Base-by-base conservation (phyloP, 2,888 invertebrate species). In the Pomacea canaliculata region DNA sequence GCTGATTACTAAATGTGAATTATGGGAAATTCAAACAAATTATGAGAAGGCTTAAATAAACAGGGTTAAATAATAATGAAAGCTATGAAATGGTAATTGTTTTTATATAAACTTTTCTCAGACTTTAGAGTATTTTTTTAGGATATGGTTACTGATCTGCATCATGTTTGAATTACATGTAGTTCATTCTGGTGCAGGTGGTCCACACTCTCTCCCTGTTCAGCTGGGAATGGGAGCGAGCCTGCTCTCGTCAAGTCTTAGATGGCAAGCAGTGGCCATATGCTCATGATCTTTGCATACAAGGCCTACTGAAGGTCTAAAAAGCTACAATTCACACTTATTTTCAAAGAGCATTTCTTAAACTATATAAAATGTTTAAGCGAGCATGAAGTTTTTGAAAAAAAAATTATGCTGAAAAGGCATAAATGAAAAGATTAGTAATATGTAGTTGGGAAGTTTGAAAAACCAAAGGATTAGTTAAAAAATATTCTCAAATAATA, bases 191-290 rank as follows among this genome's bases (percentile, higher is more conserved):
- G 49, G 76, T 79, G 0, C 79, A 88, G 88, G 79, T 89, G 77
- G 81, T 89, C 23, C 83, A 85, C 37, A 87, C 87, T 2, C 76
- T 89, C 76, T 85, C 86, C n/a, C 74, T 88, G 76, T 89, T 89
- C 78, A 87, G 86, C 76, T 82, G 83, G 65, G 80, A 82, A 37
- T 76, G 82, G 60, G 88, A 89, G 80, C 80, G 86, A 66, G 73
- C 80, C 18, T 86, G 87, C 75, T 88, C 88, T 19, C 79, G 86
- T 63, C 80, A 83, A n/a, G 84, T 86, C 23, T 77, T 81, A 76
- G 82, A 83, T 10, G 83, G 83, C 18, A 79, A 83, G 66, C 81
- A 81, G 19, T 83, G 82, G 79, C 80, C 83, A 4, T 89, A 87
- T 76, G 87, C 86, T 62, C 88, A 88, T 77, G 87, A 89, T 76